These are phyloP conservation scores for Drosophila chauvacae DNA, from an alignment of 1,140 invertebrate species.

Conservation along the genomic window DNA sequence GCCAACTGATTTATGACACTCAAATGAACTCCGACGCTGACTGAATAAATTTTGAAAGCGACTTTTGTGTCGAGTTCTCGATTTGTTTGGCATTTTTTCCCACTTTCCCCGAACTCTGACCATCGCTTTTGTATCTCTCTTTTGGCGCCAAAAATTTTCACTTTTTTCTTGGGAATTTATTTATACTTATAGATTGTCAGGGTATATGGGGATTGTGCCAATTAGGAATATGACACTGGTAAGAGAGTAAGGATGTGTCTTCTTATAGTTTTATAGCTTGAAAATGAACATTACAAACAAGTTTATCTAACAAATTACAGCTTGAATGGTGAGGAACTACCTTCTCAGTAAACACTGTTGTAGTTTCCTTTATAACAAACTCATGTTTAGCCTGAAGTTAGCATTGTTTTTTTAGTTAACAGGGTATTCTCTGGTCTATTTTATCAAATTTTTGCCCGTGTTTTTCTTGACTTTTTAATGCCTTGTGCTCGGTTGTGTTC, in stretches of 20 bases:
- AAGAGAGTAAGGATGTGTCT: too few relatives aligned
- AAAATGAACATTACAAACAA: too few relatives aligned
- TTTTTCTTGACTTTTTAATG: constrained; percentile 41
- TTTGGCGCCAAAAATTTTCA: constrained; percentile 61
- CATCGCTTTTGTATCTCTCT: background rate
- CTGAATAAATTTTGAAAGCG: constrained; percentile 73
- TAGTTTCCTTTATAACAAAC: background rate
- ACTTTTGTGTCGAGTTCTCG: constrained; percentile 58
- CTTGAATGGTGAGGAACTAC: too few relatives aligned
- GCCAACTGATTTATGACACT: constrained; percentile 78
- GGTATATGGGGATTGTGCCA: background rate
- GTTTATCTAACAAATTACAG: too few relatives aligned
- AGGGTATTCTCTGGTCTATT: background rate
- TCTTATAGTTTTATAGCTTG: too few relatives aligned
- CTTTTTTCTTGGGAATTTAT: constrained; percentile 13
- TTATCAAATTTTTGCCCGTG: background rate
- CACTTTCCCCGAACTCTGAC: constrained; percentile 16
- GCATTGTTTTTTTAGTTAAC: background rate
- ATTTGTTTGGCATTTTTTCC: constrained; percentile 59
- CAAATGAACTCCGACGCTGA: constrained; percentile 81
- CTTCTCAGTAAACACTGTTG: background rate
- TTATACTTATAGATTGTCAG: background rate
- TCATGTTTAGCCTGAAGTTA: background rate
- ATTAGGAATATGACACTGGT: background rate
- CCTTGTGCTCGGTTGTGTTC: constrained; percentile 26